Base-by-base conservation (phyloP, 1,140 invertebrate species). In the Cydia strobilella region DNA sequence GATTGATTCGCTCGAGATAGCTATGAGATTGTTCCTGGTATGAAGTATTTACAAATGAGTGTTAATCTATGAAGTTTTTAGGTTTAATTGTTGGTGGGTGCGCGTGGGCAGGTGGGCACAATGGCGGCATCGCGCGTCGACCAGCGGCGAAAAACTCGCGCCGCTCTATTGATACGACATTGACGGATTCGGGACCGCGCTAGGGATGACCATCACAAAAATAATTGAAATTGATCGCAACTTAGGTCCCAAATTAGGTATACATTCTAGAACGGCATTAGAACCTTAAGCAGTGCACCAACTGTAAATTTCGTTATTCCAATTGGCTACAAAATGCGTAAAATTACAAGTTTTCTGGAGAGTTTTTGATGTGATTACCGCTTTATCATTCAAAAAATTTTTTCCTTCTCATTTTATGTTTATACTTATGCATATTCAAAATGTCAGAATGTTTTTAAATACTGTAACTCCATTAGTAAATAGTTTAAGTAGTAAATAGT, bases 121-220 rank as follows among this genome's bases (percentile, higher is more conserved):
- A 76, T 77, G 76, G 80, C 79, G 78, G 72, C 81, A 77, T 65
- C 74, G 71, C 77, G 79, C 81, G 84, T 79, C 78, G 81, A 78
- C 78, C 73, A 74, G 80, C 82, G 86, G 80, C 79, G 80, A 82
- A 89, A 90, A 91, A 91, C 85, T 81, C 81, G 78, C 84, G 69
- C 75, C 80, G 79, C 77, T 86, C 84, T 90, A 89, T 91, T 84
- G 87, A 91, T 88, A 87, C 86, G 86, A 88, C 89, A 87, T 87
- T 89, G 89, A 91, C 87, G 86, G 87, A 91, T 89, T 84, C 85
- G 76, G 84, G 71, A 35, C 77, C 54, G 42, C 35, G 20, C 2
- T 72, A 87, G 83, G 88, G 86, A 27, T 87, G 80, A 15, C 78
- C 59, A 75, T 6, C 3, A 39, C 15, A 45, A 39, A 13, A 25